Evolutionary conservation across 2,888 invertebrate species (phyloP), one percentile per base, ranked within the genome.

Genomic region (Pristionchus mayeri): DNA sequence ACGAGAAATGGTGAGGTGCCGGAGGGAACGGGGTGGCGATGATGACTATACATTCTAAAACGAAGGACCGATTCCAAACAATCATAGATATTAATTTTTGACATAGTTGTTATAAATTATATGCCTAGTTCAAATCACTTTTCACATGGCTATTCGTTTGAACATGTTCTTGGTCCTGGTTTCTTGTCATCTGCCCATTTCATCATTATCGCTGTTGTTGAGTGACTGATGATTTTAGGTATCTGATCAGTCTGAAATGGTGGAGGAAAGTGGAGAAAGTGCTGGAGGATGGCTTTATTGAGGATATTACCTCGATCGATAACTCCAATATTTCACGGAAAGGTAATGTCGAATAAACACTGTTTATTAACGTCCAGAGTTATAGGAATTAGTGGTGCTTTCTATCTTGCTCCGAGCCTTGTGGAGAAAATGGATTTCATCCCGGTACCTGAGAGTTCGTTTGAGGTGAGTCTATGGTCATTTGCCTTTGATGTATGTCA

Each of bases 381-480:
- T 27, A n/a, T 50, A 81, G 79, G 44, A 82, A 76, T 24, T 18
- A 34, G 63, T 11, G 82, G 80, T 16, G 52, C 44, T 0, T 88
- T 71, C 85, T 63, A 63, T 30, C 76, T 88, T 40, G 76, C 82
- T 71, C 87, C 86, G 13, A 85, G 84, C 0, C 79, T 91, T n/a
- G 75, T 84, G 16, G 91, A 90, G 44, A 60, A 60, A 13, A 63
- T 87, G 9, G 89, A 91, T 83, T 91, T 86, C 86, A 80, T 67
- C 2, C 75, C 87, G 0, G 79, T 91, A 16, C 91, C 91, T 4
- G 87, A 88, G 34, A 3, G 27, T 1, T 86, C 88, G 0, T 88
- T 88, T 84, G 30, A 34, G 50, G 50, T 81, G 44, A 24, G 60
- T 44, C 18, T 9, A 30, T 37, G 67, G 6, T 40, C 3, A 57